Conservation (phyloP, 2,888 invertebrate species). For the Taenaris catops region DNA sequence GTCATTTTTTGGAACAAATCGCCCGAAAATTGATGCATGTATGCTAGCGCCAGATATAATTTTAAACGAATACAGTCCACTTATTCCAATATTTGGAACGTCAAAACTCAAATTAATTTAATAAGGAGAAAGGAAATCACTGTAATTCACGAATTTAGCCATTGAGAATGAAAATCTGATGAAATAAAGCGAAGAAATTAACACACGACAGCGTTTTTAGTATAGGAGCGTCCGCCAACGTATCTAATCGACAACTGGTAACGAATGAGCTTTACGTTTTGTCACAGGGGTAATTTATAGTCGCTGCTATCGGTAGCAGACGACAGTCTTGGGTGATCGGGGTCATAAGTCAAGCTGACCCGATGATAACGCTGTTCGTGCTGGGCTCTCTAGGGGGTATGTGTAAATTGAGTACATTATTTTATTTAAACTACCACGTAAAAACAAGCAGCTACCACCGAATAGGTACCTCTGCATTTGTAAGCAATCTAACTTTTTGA, state of each 20-base stretch:
- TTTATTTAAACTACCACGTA: too few species aligned
- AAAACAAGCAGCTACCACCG: too few species aligned
- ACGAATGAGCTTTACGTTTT: slow-evolving; percentile 18
- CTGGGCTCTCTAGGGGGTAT: slow-evolving; percentile 66
- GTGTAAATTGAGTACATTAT: too few species aligned
- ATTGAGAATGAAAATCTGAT: slow-evolving; percentile 41
- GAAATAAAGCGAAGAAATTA: slow-evolving; percentile 23
- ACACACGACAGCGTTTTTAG: slow-evolving; percentile 9
- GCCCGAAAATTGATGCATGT: slow-evolving; percentile 66
- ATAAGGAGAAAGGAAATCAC: slow-evolving; percentile 65
- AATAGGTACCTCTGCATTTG: too few species aligned
- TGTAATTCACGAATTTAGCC: slow-evolving; percentile 63
- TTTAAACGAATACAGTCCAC: slow-evolving; percentile 34
- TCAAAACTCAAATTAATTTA: slow-evolving; percentile 40
- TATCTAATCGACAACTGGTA: slow-evolving; percentile 35
- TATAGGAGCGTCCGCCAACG: slow-evolving; percentile 7
- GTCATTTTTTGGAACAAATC: slow-evolving; percentile 70
- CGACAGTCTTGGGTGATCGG: slow-evolving; percentile 40
- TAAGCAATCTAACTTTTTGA: too few species aligned
- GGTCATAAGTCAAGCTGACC: slow-evolving; percentile 52
- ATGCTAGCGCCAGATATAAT: slow-evolving; percentile 52
- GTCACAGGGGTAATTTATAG: slow-evolving; percentile 57
- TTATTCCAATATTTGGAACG: slow-evolving; percentile 13
- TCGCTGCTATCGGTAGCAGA: slow-evolving; percentile 52
- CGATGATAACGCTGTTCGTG: slow-evolving; percentile 56